Conservation (phyloP, 2,797 vertebrate species). For the Sciaenops ocellatus region DNA sequence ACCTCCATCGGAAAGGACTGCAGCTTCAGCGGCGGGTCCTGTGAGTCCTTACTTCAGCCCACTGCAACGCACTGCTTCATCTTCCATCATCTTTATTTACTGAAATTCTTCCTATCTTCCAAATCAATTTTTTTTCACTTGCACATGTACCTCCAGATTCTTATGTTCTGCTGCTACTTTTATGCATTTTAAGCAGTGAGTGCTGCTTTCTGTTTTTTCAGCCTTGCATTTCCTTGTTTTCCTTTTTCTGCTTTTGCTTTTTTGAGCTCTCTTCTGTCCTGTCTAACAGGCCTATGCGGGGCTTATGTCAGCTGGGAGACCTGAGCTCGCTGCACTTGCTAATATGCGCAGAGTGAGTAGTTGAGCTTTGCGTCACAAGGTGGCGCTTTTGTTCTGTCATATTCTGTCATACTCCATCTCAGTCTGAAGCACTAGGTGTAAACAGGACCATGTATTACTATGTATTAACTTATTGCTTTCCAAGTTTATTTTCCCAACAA, state of each 20-base stretch:
- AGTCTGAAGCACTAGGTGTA: background rate
- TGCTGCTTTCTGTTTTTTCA: conserved; percentile 36
- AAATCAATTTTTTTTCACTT: conserved; percentile 10
- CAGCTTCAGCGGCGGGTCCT: conserved; percentile 77
- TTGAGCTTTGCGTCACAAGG: conserved; percentile 54
- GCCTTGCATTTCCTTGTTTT: background rate
- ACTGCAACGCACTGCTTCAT: background rate
- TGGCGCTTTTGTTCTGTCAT: conserved; percentile 58
- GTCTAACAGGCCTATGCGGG: conserved; percentile 81
- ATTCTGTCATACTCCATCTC: background rate
- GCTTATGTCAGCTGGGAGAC: conserved; percentile 84
- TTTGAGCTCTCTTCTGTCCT: conserved; percentile 50
- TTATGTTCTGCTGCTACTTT: conserved; percentile 6
- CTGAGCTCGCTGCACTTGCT: conserved; percentile 83
- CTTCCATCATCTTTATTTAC: background rate
- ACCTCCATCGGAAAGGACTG: conserved; percentile 92
- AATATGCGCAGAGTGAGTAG: conserved; percentile 88
- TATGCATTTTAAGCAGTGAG: conserved; percentile 25
- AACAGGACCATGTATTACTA: background rate
- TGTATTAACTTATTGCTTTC: background rate
- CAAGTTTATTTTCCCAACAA: background rate
- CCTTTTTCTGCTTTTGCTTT: conserved; percentile 41
- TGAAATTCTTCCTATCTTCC: background rate
- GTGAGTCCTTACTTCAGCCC: conserved; percentile 77
- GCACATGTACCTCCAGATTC: background rate